These are phyloP conservation scores for Agonopterix subpropinquella DNA, from an alignment of 2,888 invertebrate species.

Conservation along the genomic window DNA sequence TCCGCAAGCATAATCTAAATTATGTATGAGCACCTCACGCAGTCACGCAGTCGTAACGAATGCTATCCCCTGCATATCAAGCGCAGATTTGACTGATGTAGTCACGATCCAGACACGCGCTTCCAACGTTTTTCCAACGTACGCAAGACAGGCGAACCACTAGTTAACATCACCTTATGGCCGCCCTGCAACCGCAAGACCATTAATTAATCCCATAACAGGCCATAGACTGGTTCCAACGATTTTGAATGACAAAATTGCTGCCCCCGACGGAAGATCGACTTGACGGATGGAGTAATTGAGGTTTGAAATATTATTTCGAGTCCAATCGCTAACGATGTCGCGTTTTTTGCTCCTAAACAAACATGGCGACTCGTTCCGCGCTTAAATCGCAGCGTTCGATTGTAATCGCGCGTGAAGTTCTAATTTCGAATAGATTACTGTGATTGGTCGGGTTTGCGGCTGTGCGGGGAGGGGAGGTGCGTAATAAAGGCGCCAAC, in stretches of 20 bases:
- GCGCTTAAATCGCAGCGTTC: conserved; percentile 17
- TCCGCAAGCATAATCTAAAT: conserved; percentile 31
- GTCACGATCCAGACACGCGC: conserved; percentile 57
- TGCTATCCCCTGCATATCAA: conserved; percentile 56
- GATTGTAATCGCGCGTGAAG: conserved; percentile 37
- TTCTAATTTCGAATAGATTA: conserved; percentile 56
- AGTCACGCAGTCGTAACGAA: conserved; percentile 37
- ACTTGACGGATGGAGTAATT: conserved; percentile 56
- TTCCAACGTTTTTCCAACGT: conserved; percentile 50
- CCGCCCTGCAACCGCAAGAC: conserved; percentile 27
- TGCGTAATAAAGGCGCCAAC: conserved; percentile 36
- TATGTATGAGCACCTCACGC: conserved; percentile 34
- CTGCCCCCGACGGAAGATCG: conserved; percentile 32
- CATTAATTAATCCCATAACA: conserved; percentile 61
- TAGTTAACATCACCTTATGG: conserved; percentile 57
- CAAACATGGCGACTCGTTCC: conserved; percentile 19
- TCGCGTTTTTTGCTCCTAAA: conserved; percentile 18
- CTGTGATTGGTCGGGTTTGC: conserved; percentile 47
- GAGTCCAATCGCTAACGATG: conserved; percentile 36
- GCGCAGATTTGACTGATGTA: conserved; percentile 63
- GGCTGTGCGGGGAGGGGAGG: conserved; percentile 24
- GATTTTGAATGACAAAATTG: conserved; percentile 64
- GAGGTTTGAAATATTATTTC: conserved; percentile 52
- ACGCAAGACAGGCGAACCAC: conserved; percentile 31
- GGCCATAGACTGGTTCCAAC: conserved; percentile 36